A percentile compares a stretch with the other conserved stretches of the same genome.
Conservation (phyloP, 2,113 vertebrate genomes). For the Neofelis nebulosa region DNA sequence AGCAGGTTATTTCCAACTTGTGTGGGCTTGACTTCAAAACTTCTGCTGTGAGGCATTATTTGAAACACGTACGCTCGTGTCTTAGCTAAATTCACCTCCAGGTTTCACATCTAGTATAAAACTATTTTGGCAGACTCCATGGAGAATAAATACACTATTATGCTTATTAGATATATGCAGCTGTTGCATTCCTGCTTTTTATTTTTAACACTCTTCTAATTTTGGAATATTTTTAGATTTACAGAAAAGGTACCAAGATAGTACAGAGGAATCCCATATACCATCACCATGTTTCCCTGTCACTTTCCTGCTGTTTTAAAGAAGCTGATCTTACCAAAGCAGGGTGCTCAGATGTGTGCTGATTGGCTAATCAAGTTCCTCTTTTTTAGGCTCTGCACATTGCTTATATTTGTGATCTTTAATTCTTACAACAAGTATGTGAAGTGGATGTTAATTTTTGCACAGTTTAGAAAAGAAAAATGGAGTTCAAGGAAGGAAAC, state of each 20-base stretch:
- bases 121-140: conserved; percentile 14
- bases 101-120: not conserved
- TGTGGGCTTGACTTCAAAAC: not conserved
- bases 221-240: conserved; percentile 18
- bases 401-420: not conserved
- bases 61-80: not conserved
- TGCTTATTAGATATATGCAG: not conserved
- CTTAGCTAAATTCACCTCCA: not conserved
- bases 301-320: not conserved
- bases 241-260: not conserved
- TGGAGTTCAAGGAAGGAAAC: not conserved
- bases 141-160: conserved; percentile 13
- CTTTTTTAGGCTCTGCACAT: not conserved
- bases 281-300: not conserved
- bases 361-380: not conserved
- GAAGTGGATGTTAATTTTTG: not conserved
- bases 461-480: not conserved
- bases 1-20: not conserved
- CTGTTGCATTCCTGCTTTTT: not conserved
- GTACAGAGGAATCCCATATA: not conserved
- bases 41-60: not conserved
- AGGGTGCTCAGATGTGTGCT: not conserved
- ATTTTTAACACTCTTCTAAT: not conserved
- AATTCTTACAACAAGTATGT: not conserved
- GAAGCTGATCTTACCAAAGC: not conserved